Conservation (phyloP, 2,888 invertebrate genomes). For the Drosophila setosimentum region DNA sequence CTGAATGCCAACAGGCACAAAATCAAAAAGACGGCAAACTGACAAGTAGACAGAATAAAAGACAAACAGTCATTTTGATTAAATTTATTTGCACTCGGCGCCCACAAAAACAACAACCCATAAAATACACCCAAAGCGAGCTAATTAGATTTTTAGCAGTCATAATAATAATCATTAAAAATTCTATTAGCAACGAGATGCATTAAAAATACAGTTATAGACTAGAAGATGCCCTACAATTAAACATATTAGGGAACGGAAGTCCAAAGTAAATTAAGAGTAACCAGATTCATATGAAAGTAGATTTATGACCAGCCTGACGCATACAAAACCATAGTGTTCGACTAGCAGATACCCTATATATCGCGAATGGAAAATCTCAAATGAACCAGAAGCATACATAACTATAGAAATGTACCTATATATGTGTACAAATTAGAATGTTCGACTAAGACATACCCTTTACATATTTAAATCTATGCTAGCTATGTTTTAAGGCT, state of each 20-base stretch:
- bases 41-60: constrained; percentile 7
- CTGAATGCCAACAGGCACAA: constrained; percentile 20
- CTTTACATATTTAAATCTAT: neutral
- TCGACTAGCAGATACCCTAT: neutral
- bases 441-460: neutral
- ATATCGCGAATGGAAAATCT: neutral
- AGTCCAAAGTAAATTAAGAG: neutral
- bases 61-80: constrained; percentile 16
- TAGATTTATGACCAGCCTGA: too few relatives aligned
- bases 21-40: neutral
- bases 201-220: neutral
- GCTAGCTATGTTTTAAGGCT: neutral
- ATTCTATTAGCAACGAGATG: constrained; percentile 12
- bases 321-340: too few relatives aligned
- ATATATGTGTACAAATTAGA: neutral
- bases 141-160: constrained; percentile 35
- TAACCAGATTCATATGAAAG: neutral
- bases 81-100: constrained; percentile 35
- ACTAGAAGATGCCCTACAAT: neutral
- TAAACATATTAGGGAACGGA: neutral
- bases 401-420: neutral
- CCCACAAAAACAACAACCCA: constrained; percentile 6
- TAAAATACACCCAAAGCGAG: constrained; percentile 20
- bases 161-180: constrained; percentile 21
- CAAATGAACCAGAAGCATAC: neutral